These are phyloP conservation scores for Amorpha juglandis DNA, from an alignment of 2,888 invertebrate genomes.

Conservation along the genomic window DNA sequence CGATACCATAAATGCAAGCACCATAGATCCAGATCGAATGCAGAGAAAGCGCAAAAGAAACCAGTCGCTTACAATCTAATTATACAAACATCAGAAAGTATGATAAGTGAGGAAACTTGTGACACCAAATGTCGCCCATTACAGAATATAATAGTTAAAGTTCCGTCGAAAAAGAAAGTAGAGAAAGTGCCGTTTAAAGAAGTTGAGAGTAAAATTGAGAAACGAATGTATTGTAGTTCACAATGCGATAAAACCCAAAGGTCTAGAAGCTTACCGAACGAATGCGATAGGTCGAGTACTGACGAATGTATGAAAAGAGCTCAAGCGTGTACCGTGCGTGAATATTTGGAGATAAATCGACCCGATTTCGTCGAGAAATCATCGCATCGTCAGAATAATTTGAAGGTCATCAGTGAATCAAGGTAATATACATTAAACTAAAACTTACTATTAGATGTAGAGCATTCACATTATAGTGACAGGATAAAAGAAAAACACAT, in stretches of 20 bases:
- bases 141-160: conserved; percentile 71
- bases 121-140: conserved; percentile 52
- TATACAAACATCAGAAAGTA: conserved; percentile 75
- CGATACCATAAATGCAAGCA: conserved; percentile 64
- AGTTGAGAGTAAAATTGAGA: conserved; percentile 59
- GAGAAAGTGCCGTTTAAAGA: conserved; percentile 62
- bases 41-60: conserved; percentile 65
- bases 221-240: conserved; percentile 46
- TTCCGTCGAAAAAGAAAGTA: conserved; percentile 59
- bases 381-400: conserved; percentile 64
- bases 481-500: too few species aligned
- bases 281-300: conserved; percentile 65
- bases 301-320: conserved; percentile 58
- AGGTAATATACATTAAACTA: conserved; percentile 54
- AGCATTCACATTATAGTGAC: too few species aligned
- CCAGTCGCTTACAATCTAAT: conserved; percentile 76
- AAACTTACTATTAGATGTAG: too few species aligned
- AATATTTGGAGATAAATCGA: conserved; percentile 87
- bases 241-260: conserved; percentile 45
- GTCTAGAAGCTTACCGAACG: conserved; percentile 64
- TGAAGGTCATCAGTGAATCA: conserved; percentile 65
- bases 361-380: conserved; percentile 87
- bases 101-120: conserved; percentile 63
- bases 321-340: conserved; percentile 82
- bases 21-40: conserved; percentile 50